Percentiles rank a stretch among this genome's conserved stretches.
These are phyloP conservation scores for Platysternon megacephalum DNA, from an alignment of 2,113 vertebrate species.

Conservation along the genomic window DNA sequence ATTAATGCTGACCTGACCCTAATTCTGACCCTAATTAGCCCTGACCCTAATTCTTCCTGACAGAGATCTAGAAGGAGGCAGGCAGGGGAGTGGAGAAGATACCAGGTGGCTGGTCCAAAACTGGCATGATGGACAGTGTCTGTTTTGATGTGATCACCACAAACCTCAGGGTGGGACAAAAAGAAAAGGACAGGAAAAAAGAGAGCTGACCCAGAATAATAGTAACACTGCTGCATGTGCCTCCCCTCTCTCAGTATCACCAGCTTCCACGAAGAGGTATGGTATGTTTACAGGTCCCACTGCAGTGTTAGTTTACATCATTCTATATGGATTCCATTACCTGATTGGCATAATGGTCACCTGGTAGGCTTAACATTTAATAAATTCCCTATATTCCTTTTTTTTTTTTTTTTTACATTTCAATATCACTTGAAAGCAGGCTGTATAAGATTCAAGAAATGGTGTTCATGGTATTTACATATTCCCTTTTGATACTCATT, in stretches of 20 bases:
- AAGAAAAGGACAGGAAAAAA: neutral
- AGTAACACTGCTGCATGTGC: neutral
- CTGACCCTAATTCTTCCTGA: constrained; percentile 13
- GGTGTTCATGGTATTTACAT: neutral
- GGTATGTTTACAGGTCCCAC: neutral
- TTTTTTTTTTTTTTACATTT: neutral
- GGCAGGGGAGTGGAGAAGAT: neutral
- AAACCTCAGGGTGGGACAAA: neutral
- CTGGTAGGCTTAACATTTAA: neutral
- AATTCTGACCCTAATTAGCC: constrained; percentile 15
- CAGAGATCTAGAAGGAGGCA: neutral
- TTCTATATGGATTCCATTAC: neutral
- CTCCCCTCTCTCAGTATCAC: neutral
- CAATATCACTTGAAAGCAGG: neutral
- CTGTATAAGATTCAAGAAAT: neutral
- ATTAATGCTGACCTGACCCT: constrained; percentile 5
- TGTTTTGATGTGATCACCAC: neutral
- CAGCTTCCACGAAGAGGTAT: neutral
- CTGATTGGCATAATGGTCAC: neutral
- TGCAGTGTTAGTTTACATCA: neutral
- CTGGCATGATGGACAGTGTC: neutral
- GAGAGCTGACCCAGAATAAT: neutral
- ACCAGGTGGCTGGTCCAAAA: neutral
- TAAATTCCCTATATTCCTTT: neutral
- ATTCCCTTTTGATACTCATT: neutral